Percentiles rank a stretch among this genome's conserved stretches.
Conservation (phyloP, 1,140 invertebrate genomes). For the Leptinotarsa defecta region DNA sequence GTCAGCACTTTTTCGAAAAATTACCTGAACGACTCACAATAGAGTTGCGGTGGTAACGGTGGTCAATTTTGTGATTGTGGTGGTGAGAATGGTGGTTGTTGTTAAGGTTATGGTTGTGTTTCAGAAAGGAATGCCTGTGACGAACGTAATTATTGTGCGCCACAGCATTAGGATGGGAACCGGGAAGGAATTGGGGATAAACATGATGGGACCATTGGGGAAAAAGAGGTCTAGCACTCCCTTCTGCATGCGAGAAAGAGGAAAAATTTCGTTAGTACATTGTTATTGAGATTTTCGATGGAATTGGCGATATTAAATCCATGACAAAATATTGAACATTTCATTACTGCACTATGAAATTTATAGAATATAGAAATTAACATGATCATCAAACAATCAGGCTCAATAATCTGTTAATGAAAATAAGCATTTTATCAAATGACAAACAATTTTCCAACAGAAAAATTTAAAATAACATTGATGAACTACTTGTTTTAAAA, state of each 20-base stretch:
- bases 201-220: constrained; percentile 92
- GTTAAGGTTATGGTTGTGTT: constrained; percentile 58
- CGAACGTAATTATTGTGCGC: constrained; percentile 65
- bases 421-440: too few relatives aligned
- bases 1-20: constrained; percentile 16
- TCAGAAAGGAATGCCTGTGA: constrained; percentile 60
- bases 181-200: constrained; percentile 87
- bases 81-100: constrained; percentile 62
- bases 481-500: too few relatives aligned
- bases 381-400: too few relatives aligned
- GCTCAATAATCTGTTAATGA: too few relatives aligned
- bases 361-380: too few relatives aligned
- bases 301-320: too few relatives aligned
- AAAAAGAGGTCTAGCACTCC: constrained; percentile 73
- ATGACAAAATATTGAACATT: too few relatives aligned
- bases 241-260: constrained; percentile 46
- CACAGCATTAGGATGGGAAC: constrained; percentile 75
- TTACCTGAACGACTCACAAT: constrained; percentile 69
- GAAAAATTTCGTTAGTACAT: constrained; percentile 32
- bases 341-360: too few relatives aligned
- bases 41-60: constrained; percentile 65
- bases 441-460: too few relatives aligned
- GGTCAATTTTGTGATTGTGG: constrained; percentile 57
- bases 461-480: too few relatives aligned
- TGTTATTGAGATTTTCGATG: neutral